These are phyloP conservation scores for Rhinophrynus dorsalis DNA, from an alignment of 2,797 vertebrate species.

Conservation along the genomic window DNA sequence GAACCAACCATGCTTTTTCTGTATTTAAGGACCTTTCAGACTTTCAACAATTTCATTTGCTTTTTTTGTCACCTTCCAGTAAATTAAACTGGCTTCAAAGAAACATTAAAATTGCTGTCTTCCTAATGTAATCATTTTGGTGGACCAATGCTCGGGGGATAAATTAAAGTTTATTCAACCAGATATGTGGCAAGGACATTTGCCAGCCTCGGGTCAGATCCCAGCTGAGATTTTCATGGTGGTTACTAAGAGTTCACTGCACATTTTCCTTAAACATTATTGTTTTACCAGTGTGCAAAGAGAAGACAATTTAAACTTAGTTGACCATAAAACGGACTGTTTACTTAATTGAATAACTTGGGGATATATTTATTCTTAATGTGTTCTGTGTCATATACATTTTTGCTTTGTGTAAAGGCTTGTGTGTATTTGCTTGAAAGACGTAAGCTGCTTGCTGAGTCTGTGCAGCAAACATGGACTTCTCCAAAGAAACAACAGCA, in stretches of 20 bases:
- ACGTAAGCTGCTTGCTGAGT: not conserved
- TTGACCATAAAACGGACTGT: slow-evolving; percentile 44
- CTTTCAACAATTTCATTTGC: slow-evolving; percentile 6
- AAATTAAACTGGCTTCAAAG: slow-evolving; percentile 26
- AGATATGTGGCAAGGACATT: slow-evolving; percentile 24
- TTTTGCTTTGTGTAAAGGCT: slow-evolving; percentile 23
- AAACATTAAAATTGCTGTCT: slow-evolving; percentile 36
- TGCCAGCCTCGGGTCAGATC: slow-evolving; percentile 35
- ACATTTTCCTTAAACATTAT: slow-evolving; percentile 39
- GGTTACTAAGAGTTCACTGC: slow-evolving; percentile 28
- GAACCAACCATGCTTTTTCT: not conserved
- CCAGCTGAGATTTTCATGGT: slow-evolving; percentile 35
- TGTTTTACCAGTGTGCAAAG: slow-evolving; percentile 30
- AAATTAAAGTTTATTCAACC: slow-evolving; percentile 45
- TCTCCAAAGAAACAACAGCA: not conserved
- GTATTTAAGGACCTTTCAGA: slow-evolving; percentile 10
- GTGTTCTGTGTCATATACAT: slow-evolving; percentile 42
- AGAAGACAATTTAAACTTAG: slow-evolving; percentile 40
- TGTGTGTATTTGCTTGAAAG: not conserved
- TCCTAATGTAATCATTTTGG: slow-evolving; percentile 5
- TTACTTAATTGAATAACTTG: slow-evolving; percentile 47
- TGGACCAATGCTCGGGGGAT: slow-evolving; percentile 28
- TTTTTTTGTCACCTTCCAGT: slow-evolving; percentile 29
- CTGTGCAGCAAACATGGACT: not conserved
- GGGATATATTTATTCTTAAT: slow-evolving; percentile 45